Evolutionary conservation across 2,797 vertebrate species (phyloP).

Genomic region (Meriones psammophilus): DNA sequence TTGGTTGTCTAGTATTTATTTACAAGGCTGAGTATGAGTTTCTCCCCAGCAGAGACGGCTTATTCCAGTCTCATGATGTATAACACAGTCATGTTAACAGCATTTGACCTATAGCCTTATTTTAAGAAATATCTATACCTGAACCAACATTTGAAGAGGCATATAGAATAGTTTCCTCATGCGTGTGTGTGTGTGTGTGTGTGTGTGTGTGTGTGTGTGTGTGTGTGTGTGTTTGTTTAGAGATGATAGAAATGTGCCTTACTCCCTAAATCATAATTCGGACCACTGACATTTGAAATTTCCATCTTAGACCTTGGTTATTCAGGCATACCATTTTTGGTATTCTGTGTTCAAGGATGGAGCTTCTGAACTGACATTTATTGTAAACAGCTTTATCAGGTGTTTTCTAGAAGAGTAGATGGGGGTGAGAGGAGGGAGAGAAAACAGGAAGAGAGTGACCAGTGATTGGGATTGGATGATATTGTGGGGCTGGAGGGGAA

Average conservation of each 20-base stretch:
- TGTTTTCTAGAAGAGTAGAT: constrained; percentile 39
- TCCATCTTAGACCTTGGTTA: neutral
- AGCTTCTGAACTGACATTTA: neutral
- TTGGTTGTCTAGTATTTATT: constrained; percentile 48
- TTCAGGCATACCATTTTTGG: neutral
- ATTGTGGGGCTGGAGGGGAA: neutral
- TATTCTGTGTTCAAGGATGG: neutral
- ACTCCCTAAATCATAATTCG: neutral
- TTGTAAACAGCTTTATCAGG: neutral
- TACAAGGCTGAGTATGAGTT: neutral
- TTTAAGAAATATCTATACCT: constrained; percentile 43
- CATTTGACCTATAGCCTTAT: neutral
- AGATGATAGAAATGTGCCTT: neutral
- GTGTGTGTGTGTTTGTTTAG: neutral
- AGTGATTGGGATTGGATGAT: neutral
- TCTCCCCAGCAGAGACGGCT: neutral
- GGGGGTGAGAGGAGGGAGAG: neutral
- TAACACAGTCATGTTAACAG: constrained; percentile 11
- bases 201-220: neutral
- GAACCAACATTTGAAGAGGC: neutral
- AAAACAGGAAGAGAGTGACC: neutral
- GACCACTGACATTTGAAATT: neutral
- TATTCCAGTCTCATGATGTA: neutral
- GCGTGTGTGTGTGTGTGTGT: neutral
- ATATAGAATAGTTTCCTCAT: neutral